Percentiles rank a stretch among this genome's conserved stretches.
Conservation (phyloP, 1,140 invertebrate species). For the Trachelipus rathkii region DNA sequence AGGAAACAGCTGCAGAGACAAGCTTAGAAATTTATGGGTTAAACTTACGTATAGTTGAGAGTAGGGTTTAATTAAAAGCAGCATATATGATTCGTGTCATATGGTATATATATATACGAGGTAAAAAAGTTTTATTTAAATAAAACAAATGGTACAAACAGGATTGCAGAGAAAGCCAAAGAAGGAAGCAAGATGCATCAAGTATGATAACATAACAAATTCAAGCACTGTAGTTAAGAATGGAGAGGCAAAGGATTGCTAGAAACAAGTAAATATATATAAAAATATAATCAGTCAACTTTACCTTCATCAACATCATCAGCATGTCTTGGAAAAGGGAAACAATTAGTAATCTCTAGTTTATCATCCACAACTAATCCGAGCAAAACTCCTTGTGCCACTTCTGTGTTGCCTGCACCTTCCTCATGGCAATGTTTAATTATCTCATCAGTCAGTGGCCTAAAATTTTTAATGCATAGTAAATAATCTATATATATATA, state of each 20-base stretch:
- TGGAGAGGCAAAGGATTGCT: not conserved
- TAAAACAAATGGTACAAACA: too few species aligned
- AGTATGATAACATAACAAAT: too few species aligned
- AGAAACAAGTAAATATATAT: constrained; percentile 4
- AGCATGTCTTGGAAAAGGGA: constrained; percentile 87
- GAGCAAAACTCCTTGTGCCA: constrained; percentile 92
- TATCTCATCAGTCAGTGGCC: constrained; percentile 97
- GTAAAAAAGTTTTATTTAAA: too few species aligned
- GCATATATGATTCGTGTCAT: too few species aligned
- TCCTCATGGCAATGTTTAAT: constrained; percentile 99
- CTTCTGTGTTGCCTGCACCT: constrained; percentile 86
- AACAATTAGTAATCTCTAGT: constrained; percentile 96
- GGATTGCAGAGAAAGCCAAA: too few species aligned
- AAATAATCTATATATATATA: not conserved
- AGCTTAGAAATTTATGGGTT: too few species aligned
- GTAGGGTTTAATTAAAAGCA: too few species aligned
- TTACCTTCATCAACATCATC: constrained; percentile 81
- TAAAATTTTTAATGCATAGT: constrained; percentile 50
- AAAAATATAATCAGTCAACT: constrained; percentile 32
- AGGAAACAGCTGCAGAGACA: too few species aligned
- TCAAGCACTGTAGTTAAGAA: too few species aligned
- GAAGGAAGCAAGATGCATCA: too few species aligned
- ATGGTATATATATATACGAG: too few species aligned
- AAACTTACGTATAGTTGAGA: too few species aligned
- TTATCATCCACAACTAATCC: constrained; percentile 90